Conservation (phyloP, 2,113 vertebrate genomes). For the Ammodytes marinus region DNA sequence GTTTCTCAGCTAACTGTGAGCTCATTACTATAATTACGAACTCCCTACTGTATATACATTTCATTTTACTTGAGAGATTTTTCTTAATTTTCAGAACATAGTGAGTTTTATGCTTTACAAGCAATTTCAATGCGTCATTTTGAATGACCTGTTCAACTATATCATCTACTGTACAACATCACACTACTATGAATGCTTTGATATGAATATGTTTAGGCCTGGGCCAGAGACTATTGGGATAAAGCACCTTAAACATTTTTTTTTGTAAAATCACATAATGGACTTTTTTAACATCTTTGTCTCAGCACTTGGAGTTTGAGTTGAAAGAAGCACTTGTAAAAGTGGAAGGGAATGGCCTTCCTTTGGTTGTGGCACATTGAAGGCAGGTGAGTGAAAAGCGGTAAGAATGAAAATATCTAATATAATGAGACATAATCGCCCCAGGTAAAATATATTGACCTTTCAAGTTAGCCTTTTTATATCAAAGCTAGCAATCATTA, state of each 20-base stretch:
- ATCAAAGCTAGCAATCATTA: neutral
- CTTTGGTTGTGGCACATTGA: neutral
- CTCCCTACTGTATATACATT: neutral
- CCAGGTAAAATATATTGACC: neutral
- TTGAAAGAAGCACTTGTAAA: neutral
- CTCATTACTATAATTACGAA: neutral
- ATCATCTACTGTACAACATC: neutral
- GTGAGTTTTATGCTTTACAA: neutral
- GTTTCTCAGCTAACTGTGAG: neutral
- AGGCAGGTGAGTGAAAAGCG: neutral
- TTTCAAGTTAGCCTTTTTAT: neutral
- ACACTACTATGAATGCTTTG: neutral
- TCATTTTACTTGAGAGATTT: neutral
- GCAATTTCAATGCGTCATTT: neutral
- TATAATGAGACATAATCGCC: neutral
- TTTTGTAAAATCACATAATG: conserved; percentile 4
- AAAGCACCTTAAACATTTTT: neutral
- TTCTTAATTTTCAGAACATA: neutral
- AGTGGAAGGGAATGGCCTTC: neutral
- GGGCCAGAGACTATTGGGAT: neutral
- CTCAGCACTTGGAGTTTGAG: neutral
- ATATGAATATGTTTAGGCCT: neutral
- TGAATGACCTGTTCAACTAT: neutral
- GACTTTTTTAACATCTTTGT: neutral
- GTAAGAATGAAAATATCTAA: neutral